Evolutionary conservation across 2,888 invertebrate genomes (phyloP), one percentile per base, ranked within the genome.

Genomic region (Poecilus cupreus): DNA sequence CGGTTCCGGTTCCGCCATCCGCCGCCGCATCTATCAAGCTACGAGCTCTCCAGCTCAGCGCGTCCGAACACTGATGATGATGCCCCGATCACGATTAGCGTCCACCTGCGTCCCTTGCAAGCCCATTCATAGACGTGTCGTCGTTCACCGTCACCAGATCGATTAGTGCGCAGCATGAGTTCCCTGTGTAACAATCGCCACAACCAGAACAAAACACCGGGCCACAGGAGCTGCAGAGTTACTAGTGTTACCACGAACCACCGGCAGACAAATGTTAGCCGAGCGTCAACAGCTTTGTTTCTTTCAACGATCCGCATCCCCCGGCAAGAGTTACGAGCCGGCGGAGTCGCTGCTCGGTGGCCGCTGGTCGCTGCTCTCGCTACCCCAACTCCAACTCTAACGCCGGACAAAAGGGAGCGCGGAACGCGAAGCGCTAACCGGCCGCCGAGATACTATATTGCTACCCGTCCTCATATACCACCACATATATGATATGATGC

Each of bases 241-340:
- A 32, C 32, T 22, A 22, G 54, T 54, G 68, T 18, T 18, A 39
- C 68, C 13, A 11, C 68, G 68, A 26, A 18, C 32, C 68, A 32
- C 0, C 68, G 32, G 32, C 13, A 80, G 72, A 72, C 72, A 80
- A 80, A 80, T 80, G 72, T 80, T 79, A 72, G 72, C 57, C 32
- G 72, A 64, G 64, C 75, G 75, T 81, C 81, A 81, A 81, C 75
- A 81, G 81, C 81, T 81, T 81, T 74, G 81, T 75, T 74, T 81
- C 80, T 80, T 80, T 80, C 70, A 80, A 72, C 80, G 80, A 75
- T 78, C 78, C 80, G 57, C 80, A 80, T 72, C 70, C 72, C 57
- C 72, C 49, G 51, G 78, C 68, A 78, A 78, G 78, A 78, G 78
- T 78, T 78, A 78, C 78, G 78, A 60, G 77, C 57, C 76, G n/a